Conservation (phyloP, 2,113 vertebrate species). For the Glareola pratincola region DNA sequence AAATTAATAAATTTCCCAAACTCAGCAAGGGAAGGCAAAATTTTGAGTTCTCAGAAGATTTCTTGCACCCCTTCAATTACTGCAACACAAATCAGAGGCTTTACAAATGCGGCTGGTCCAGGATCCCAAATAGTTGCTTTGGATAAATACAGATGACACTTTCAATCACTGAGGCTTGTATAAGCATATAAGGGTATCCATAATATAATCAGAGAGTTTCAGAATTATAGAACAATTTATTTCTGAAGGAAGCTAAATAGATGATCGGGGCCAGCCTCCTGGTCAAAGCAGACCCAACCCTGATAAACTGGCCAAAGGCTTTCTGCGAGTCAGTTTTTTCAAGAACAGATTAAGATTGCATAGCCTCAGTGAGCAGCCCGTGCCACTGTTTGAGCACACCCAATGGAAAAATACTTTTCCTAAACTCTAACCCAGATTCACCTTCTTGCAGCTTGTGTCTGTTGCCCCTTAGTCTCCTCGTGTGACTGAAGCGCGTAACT, state of each 20-base stretch:
- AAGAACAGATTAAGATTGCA: background rate
- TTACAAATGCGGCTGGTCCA: background rate
- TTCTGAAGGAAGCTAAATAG: background rate
- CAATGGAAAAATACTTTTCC: background rate
- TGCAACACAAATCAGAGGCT: background rate
- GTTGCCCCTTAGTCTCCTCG: accelerated
- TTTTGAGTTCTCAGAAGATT: background rate
- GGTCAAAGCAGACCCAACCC: background rate
- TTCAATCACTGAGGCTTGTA: background rate
- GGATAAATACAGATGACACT: background rate
- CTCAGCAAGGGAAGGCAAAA: background rate
- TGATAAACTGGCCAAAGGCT: background rate
- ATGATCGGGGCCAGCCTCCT: background rate
- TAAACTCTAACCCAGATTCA: background rate
- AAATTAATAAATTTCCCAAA: background rate
- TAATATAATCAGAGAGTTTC: background rate
- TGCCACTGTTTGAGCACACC: background rate
- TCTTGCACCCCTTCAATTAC: background rate
- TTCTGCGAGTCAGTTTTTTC: background rate
- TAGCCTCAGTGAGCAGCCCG: background rate
- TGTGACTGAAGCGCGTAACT: accelerated
- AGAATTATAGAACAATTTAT: background rate
- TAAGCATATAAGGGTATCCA: background rate
- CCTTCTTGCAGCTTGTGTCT: background rate
- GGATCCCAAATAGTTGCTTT: background rate